phyloP scores from a whole-genome alignment of 2,888 invertebrate species.

The Altica lythri region DNA sequence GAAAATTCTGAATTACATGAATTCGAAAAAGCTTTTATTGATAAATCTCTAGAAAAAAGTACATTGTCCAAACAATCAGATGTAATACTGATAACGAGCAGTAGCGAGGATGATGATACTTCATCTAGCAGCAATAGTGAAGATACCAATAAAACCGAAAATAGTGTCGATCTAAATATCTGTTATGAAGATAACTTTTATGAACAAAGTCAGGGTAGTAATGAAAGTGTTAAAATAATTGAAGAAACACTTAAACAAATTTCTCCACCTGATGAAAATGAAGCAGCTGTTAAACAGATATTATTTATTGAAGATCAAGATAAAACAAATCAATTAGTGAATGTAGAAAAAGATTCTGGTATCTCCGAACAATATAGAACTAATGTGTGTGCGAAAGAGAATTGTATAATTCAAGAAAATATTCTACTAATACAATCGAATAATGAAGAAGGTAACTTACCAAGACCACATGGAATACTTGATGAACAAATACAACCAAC shows the following conservation, averaged over 20 bases:
- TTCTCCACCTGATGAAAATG: not conserved
- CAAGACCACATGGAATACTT: too few species aligned
- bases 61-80: not conserved
- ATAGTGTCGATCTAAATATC: not conserved
- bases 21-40: not conserved
- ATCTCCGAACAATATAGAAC: not conserved
- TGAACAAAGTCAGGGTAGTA: not conserved
- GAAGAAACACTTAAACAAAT: not conserved
- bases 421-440: not conserved
- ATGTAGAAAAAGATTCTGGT: slow-evolving; percentile 4
- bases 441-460: not conserved
- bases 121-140: not conserved
- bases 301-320: not conserved
- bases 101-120: not conserved
- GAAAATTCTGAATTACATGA: not conserved
- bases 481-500: too few species aligned
- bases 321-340: not conserved
- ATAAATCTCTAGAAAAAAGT: not conserved
- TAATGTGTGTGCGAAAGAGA: not conserved
- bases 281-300: not conserved
- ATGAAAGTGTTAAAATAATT: not conserved
- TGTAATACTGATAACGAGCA: not conserved
- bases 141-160: not conserved
- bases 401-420: too few species aligned
- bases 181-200: not conserved